Evolutionary conservation across 2,888 invertebrate genomes (phyloP).

Genomic region (Lasius platythorax): DNA sequence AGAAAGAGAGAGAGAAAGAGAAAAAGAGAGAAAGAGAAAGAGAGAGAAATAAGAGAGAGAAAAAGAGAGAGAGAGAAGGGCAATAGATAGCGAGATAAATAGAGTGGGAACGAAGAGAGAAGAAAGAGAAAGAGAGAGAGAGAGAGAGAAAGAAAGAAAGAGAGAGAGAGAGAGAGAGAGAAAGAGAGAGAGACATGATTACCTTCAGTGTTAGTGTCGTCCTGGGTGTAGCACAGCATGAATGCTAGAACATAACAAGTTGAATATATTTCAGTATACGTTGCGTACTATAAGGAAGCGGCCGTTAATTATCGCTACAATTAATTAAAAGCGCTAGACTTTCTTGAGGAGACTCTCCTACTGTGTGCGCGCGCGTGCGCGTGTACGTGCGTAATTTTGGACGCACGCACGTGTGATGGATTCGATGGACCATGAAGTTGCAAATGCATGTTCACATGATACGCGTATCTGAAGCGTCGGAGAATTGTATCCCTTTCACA

Average conservation of each 20-base stretch:
- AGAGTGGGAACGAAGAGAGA: constrained; percentile 45
- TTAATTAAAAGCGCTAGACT: constrained; percentile 77
- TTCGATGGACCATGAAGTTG: constrained; percentile 50
- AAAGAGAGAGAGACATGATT: constrained; percentile 85
- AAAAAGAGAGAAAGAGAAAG: constrained; percentile 35
- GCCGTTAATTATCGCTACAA: constrained; percentile 74
- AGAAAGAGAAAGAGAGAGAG: constrained; percentile 75
- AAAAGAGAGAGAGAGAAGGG: constrained; percentile 35
- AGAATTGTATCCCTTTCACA: background rate
- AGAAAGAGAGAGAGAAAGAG: constrained; percentile 20
- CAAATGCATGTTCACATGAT: constrained; percentile 18
- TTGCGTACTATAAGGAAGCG: constrained; percentile 73
- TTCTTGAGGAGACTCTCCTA: constrained; percentile 65
- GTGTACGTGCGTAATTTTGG: constrained; percentile 28
- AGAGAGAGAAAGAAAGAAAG: constrained; percentile 75
- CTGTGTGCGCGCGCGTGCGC: constrained; percentile 23
- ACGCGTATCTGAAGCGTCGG: constrained; percentile 3
- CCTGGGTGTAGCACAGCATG: constrained; percentile 98
- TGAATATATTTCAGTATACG: constrained; percentile 75
- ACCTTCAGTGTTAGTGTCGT: constrained; percentile 96
- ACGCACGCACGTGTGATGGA: constrained; percentile 27
- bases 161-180: constrained; percentile 78
- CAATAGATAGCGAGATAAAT: constrained; percentile 19
- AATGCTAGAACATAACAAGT: constrained; percentile 93
- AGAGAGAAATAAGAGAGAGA: constrained; percentile 38